These are phyloP conservation scores for Scortum barcoo DNA, from an alignment of 2,113 vertebrate genomes.

Conservation along the genomic window DNA sequence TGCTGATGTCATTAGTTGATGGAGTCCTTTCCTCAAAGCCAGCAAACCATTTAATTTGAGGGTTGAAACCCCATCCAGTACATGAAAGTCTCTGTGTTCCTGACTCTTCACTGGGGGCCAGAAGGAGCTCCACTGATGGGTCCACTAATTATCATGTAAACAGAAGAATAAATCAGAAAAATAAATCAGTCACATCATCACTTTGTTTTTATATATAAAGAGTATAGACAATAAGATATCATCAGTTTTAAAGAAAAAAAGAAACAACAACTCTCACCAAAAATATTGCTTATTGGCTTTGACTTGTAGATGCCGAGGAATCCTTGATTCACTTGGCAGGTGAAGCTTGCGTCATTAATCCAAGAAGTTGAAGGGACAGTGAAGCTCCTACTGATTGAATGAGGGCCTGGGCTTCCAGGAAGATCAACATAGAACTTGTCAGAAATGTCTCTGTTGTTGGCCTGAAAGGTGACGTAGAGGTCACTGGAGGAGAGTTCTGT, in stretches of 20 bases:
- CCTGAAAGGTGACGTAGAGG: slow-evolving; percentile 65
- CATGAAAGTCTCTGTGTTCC: slow-evolving; percentile 67
- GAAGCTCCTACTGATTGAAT: slow-evolving; percentile 47
- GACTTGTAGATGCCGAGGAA: no score
- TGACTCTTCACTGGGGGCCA: slow-evolving; percentile 39
- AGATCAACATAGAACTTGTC: slow-evolving; percentile 41
- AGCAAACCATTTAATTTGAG: slow-evolving; percentile 73
- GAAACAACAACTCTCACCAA: no score
- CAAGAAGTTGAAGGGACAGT: slow-evolving; percentile 17
- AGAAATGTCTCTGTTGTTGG: background rate
- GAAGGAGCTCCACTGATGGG: slow-evolving; percentile 67
- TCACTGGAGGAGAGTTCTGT: slow-evolving; percentile 57
- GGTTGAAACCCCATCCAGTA: slow-evolving; percentile 71
- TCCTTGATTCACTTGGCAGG: no score
- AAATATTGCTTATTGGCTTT: no score
- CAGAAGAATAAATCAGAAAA: no score
- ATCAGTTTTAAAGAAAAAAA: no score
- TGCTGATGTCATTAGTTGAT: background rate
- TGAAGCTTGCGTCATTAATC: no score
- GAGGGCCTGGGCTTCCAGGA: slow-evolving; percentile 25
- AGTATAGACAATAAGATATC: no score
- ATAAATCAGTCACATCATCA: no score
- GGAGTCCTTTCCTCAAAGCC: background rate
- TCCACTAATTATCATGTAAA: slow-evolving; percentile 47
- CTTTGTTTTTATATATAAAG: no score